phyloP scores from a whole-genome alignment of 2,113 vertebrate genomes.

The Mystacornis crossleyi region DNA sequence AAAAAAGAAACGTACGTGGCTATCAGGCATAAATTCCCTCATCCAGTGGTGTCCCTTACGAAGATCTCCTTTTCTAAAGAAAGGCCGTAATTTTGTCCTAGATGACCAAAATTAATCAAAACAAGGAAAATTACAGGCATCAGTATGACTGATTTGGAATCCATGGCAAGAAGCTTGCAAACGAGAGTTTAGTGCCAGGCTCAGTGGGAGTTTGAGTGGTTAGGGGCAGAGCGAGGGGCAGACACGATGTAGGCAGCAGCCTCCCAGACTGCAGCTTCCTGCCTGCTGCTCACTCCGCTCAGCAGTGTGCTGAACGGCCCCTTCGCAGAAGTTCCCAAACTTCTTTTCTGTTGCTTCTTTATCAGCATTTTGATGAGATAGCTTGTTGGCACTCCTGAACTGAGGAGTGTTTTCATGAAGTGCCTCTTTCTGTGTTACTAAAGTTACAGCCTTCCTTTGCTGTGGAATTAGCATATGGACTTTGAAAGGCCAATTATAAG shows the following conservation, averaged over 20 bases:
- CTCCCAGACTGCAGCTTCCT: neutral
- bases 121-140: neutral
- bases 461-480: neutral
- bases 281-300: neutral
- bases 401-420: neutral
- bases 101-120: neutral
- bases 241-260: rapidly evolving
- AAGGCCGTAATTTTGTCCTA: neutral
- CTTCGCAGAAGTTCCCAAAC: neutral
- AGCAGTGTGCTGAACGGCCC: neutral
- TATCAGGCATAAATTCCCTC: neutral
- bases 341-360: neutral
- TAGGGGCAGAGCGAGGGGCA: neutral
- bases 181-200: neutral
- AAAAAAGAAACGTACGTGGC: neutral
- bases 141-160: neutral
- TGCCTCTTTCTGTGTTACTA: neutral
- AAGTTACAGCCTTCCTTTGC: conserved; percentile 23
- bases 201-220: neutral
- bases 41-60: neutral
- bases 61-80: neutral
- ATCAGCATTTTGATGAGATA: conserved; percentile 1
- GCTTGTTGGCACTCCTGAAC: conserved; percentile 19
- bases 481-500: neutral
- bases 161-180: neutral